Conservation (phyloP, 2,797 vertebrate species). For the Pseudomugil gertrudae region DNA sequence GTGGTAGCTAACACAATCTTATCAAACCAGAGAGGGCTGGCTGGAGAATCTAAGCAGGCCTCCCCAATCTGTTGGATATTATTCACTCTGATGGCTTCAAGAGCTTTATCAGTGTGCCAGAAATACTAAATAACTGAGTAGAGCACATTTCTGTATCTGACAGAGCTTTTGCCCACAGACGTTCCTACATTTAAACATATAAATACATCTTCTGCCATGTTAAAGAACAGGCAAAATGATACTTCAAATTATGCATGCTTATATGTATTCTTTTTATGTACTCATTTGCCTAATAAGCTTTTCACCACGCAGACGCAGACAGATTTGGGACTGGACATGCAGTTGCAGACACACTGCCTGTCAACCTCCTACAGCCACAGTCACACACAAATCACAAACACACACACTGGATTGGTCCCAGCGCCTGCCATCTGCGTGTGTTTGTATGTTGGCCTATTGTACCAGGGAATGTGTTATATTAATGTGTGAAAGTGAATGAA, state of each 20-base stretch:
- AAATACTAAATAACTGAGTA: slow-evolving; percentile 65
- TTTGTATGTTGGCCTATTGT: slow-evolving; percentile 84
- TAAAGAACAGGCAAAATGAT: slow-evolving; percentile 22
- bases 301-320: slow-evolving; percentile 31
- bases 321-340: slow-evolving; percentile 63
- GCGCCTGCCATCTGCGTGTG: slow-evolving; percentile 81
- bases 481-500: slow-evolving; percentile 82
- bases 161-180: slow-evolving; percentile 52
- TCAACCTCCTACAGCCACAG: slow-evolving; percentile 75
- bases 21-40: slow-evolving; percentile 72
- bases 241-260: slow-evolving; percentile 1
- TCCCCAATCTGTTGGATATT: slow-evolving; percentile 68
- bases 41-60: slow-evolving; percentile 64
- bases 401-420: slow-evolving; percentile 75
- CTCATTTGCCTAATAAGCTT: slow-evolving; percentile 14
- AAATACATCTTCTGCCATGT: slow-evolving; percentile 49
- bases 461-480: slow-evolving; percentile 81
- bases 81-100: slow-evolving; percentile 73
- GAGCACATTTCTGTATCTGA: slow-evolving; percentile 54
- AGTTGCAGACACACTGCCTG: slow-evolving; percentile 65
- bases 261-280: slow-evolving; percentile 12
- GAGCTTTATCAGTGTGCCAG: slow-evolving; percentile 71
- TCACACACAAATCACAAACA: slow-evolving; percentile 28
- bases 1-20: slow-evolving; percentile 74
- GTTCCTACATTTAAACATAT: slow-evolving; percentile 48